Conservation (phyloP, 2,113 vertebrate genomes). For the Sialia sialis region DNA sequence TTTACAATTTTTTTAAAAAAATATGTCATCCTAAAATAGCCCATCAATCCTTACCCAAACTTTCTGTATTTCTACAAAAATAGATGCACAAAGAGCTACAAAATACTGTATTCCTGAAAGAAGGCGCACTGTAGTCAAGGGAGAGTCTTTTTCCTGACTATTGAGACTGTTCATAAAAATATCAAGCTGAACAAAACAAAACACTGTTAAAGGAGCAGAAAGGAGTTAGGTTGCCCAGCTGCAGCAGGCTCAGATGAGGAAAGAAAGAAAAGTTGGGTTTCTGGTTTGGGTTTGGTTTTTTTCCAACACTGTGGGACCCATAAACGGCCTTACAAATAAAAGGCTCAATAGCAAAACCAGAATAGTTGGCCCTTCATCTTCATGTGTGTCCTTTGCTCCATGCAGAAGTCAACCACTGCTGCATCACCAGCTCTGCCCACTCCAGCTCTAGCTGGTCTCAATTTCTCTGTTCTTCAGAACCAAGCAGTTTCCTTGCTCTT, state of each 20-base stretch:
- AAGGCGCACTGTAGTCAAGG: conserved; percentile 61
- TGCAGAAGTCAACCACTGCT: conserved; percentile 1
- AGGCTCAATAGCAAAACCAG: conserved; percentile 58
- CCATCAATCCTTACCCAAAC: conserved; percentile 70
- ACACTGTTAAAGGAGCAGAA: conserved; percentile 64
- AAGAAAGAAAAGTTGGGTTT: conserved; percentile 28
- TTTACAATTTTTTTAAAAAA: conserved; percentile 74
- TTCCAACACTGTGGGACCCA: conserved; percentile 49
- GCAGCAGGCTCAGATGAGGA: conserved; percentile 75
- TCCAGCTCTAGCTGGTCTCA: not conserved
- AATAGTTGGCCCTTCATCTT: conserved; percentile 46
- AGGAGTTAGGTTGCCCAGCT: conserved; percentile 61
- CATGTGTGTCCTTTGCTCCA: conserved; percentile 23
- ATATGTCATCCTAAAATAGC: conserved; percentile 74
- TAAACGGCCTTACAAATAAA: conserved; percentile 52
- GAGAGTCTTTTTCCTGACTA: conserved; percentile 64
- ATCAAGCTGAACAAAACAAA: conserved; percentile 55
- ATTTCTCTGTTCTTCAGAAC: conserved; percentile 78
- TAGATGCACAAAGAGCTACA: conserved; percentile 74
- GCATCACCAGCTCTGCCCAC: not conserved
- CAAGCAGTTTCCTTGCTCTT: conserved; percentile 88
- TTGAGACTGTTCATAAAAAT: conserved; percentile 49
- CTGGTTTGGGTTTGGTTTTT: not conserved
- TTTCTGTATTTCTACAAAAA: conserved; percentile 81
- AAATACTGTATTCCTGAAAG: conserved; percentile 74